phyloP scores from a whole-genome alignment of 1,140 invertebrate genomes.

The Aphaenogaster rudis region DNA sequence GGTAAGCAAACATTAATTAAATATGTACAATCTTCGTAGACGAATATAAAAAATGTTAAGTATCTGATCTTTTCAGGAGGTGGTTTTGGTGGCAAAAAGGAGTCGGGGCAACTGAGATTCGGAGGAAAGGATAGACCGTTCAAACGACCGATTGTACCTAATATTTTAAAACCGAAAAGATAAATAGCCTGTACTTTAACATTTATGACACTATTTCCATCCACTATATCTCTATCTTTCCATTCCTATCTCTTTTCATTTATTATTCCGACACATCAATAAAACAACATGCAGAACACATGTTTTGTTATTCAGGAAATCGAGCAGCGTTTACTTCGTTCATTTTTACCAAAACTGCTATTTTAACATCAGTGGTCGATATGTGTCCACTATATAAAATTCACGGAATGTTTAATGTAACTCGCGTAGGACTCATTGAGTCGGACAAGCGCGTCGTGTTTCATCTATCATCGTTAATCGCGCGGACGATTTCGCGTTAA shows the following conservation, averaged over 20 bases:
- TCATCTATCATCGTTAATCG: not conserved
- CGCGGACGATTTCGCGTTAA: not conserved
- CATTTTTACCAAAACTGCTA: not conserved
- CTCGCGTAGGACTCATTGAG: not conserved
- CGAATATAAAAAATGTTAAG: conserved; percentile 4
- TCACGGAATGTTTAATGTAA: not conserved
- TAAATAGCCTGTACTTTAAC: conserved; percentile 1
- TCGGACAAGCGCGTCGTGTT: not conserved
- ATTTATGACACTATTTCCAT: not conserved
- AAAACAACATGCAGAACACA: not conserved
- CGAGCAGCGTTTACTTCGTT: not conserved
- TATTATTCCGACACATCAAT: not conserved
- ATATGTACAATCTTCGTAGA: not conserved
- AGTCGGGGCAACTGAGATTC: conserved; percentile 96
- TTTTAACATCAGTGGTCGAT: not conserved
- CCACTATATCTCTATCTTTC: not conserved
- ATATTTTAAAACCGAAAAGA: conserved; percentile 63
- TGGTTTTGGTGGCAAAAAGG: conserved; percentile 95
- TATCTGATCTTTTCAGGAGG: conserved; percentile 87
- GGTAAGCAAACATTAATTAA: conserved; percentile 83
- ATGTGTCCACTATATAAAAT: not conserved
- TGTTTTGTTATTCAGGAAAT: not conserved
- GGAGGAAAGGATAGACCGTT: conserved; percentile 93
- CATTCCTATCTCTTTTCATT: not conserved
- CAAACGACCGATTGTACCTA: conserved; percentile 88